Conservation (phyloP, 1,140 invertebrate species). For the Telenomus remus region DNA sequence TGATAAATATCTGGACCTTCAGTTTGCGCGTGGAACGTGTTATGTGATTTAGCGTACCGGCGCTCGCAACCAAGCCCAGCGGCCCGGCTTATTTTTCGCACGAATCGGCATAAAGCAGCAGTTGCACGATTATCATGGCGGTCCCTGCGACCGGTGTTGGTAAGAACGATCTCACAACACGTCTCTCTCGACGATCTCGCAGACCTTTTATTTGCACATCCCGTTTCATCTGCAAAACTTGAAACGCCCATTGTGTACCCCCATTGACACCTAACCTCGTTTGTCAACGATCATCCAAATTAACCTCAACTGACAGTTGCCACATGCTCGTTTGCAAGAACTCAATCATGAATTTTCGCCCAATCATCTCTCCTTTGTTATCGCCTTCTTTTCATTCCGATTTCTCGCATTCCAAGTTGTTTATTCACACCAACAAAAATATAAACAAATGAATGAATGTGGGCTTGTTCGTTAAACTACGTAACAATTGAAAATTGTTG, state of each 20-base stretch:
- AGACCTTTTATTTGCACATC: background rate
- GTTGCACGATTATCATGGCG: constrained; percentile 69
- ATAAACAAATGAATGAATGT: background rate
- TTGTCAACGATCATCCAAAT: constrained; percentile 10
- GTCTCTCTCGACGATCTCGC: background rate
- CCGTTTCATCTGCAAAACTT: too few species aligned
- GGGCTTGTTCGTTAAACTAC: background rate
- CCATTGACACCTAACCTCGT: constrained; percentile 30
- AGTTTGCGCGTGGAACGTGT: constrained; percentile 40
- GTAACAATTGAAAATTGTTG: too few species aligned
- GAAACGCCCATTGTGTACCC: background rate
- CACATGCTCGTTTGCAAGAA: constrained; percentile 35
- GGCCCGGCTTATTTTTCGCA: constrained; percentile 42
- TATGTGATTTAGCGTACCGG: constrained; percentile 55
- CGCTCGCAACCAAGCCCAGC: constrained; percentile 39
- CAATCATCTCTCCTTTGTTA: too few species aligned
- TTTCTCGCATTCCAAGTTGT: too few species aligned
- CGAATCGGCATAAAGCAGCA: constrained; percentile 42
- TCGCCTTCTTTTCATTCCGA: too few species aligned
- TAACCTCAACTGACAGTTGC: constrained; percentile 58
- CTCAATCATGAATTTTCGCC: background rate
- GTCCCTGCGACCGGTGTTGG: constrained; percentile 74
- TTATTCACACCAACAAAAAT: too few species aligned
- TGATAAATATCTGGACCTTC: constrained; percentile 51
- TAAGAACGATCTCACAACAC: constrained; percentile 53